Conservation (phyloP, 2,797 vertebrate species). For the Danio choprae region DNA sequence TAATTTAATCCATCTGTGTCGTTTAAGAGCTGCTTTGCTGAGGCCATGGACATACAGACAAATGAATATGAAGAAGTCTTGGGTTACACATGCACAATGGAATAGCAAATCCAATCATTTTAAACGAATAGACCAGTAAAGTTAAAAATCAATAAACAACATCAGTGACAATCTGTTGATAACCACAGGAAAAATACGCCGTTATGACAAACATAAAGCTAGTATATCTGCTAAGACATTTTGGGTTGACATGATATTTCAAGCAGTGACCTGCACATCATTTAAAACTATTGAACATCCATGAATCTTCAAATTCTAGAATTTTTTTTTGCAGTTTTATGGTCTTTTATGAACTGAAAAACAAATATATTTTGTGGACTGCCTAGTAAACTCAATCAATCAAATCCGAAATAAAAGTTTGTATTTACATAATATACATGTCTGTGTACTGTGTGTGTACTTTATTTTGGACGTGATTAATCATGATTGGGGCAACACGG, state of each 20-base stretch:
- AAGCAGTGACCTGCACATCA: not conserved
- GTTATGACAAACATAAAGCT: not conserved
- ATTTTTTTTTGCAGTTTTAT: not conserved
- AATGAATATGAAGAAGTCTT: constrained; percentile 19
- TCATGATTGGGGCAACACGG: no score
- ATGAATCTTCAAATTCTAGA: not conserved
- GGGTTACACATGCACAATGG: not conserved
- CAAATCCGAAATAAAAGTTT: no score
- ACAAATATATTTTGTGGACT: not conserved
- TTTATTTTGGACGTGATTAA: no score
- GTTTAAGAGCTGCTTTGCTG: constrained; percentile 7
- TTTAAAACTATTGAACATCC: not conserved
- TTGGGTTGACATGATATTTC: not conserved
- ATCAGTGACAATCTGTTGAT: not conserved
- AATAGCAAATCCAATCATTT: constrained; percentile 13
- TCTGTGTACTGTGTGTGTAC: no score
- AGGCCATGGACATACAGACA: not conserved
- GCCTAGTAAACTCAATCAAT: not conserved
- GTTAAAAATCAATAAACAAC: not conserved
- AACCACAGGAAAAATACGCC: no score
- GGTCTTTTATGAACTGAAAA: not conserved
- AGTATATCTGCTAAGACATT: not conserved
- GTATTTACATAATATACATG: no score
- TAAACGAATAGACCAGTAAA: not conserved
- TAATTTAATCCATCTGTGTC: constrained; percentile 16